Evolutionary conservation across 2,797 vertebrate genomes (phyloP).

Genomic region (Phalanger gymnotis): DNA sequence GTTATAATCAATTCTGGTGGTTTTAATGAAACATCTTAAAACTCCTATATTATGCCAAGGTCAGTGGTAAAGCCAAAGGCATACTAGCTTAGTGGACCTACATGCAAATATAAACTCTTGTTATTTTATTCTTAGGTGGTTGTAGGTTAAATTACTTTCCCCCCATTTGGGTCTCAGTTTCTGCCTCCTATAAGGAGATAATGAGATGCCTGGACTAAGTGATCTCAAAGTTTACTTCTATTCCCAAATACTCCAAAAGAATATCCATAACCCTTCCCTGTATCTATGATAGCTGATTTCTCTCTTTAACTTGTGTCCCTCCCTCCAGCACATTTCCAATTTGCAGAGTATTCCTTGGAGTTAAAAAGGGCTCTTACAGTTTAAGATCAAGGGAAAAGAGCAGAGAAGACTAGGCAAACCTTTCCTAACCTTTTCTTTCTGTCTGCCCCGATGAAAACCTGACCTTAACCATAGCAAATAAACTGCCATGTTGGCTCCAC

Average conservation of each 20-base stretch:
- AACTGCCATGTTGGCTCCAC: not conserved
- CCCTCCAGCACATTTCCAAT: not conserved
- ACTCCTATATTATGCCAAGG: not conserved
- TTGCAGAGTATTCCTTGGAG: not conserved
- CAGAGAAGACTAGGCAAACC: not conserved
- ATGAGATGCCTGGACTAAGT: not conserved
- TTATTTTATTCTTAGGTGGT: not conserved
- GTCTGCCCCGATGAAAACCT: not conserved
- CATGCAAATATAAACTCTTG: not conserved
- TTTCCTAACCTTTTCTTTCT: not conserved
- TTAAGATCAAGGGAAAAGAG: not conserved
- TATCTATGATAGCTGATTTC: not conserved
- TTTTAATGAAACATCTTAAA: not conserved
- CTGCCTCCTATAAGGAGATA: not conserved
- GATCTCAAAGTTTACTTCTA: not conserved
- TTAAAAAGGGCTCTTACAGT: not conserved
- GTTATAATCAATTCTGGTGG: not conserved
- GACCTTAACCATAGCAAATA: not conserved
- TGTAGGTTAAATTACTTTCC: not conserved
- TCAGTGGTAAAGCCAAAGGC: not conserved
- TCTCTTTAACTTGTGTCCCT: not conserved
- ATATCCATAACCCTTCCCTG: not conserved
- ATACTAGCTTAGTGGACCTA: not conserved
- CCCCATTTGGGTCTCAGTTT: not conserved
- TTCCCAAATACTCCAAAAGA: not conserved